Evolutionary conservation across 92 coral and sea anemone species (phyloP).

Genomic region (Pocillopora grandis): DNA sequence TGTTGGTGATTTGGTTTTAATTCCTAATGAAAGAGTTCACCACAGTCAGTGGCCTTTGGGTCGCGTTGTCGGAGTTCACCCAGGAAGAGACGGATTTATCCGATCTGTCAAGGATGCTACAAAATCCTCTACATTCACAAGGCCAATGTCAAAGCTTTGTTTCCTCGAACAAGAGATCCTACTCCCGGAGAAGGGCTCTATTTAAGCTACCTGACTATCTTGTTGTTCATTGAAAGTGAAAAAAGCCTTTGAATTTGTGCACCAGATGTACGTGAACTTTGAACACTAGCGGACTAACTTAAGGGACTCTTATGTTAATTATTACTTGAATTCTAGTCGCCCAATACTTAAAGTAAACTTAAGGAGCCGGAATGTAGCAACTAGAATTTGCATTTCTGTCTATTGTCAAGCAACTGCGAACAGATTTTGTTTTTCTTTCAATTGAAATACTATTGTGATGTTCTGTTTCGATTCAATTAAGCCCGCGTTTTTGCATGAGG

Average conservation of each 20-base stretch:
- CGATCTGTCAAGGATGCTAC: conserved; percentile 13
- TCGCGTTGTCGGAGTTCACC: not conserved
- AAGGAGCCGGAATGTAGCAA: not conserved
- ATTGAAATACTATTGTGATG: too few species aligned
- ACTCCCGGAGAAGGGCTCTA: not conserved
- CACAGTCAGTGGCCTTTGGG: conserved; percentile 14
- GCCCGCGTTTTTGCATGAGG: too few species aligned
- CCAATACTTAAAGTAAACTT: not conserved
- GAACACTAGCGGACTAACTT: not conserved
- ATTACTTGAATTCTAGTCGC: not conserved
- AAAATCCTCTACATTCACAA: not conserved
- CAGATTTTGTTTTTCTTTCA: not conserved
- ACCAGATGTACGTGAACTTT: not conserved
- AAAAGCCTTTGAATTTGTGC: not conserved
- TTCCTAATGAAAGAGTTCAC: conserved; percentile 4
- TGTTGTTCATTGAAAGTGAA: not conserved
- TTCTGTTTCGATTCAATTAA: too few species aligned
- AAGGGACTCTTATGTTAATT: not conserved
- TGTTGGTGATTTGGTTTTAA: not conserved
- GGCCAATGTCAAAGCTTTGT: conserved; percentile 9
- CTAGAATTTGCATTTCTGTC: not conserved
- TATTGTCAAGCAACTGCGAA: not conserved
- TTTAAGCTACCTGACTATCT: not conserved
- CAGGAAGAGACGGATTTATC: conserved; percentile 11
- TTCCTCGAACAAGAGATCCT: conserved; percentile 7